Evolutionary conservation across 2,888 invertebrate genomes (phyloP), one percentile per base, ranked within the genome.

Genomic region (Nezara viridula): DNA sequence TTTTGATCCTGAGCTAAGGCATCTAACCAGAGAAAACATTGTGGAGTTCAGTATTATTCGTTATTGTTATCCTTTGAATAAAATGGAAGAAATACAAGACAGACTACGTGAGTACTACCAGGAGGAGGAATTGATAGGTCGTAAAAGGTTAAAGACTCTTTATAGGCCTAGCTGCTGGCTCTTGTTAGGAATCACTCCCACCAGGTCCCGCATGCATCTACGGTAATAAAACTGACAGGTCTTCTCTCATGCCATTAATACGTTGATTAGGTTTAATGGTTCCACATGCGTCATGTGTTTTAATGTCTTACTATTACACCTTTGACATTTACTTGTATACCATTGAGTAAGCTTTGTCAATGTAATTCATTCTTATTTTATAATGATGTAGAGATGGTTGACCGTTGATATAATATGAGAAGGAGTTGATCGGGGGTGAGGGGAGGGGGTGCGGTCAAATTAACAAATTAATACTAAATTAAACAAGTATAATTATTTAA

Each of bases 141-240:
- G 44, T 81, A 81, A 81, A 47, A 37, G 81, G 81, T 81, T 81
- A 81, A 81, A 81, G 44, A 81, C 44, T 47, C 44, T 81, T 81
- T 44, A 81, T 81, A 44, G 81, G 44, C 77, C 24, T 77, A 24
- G n/a, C n/a, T n/a, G 37, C 40, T 44, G 7, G 40, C 21, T 44
- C 81, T 44, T 47, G 44, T 81, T 81, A 81, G 66, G 66, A 73
- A 73, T 73, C 37, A 73, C 66, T 73, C 66, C 66, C 66, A 73
- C 66, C 19, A 73, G 66, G 32, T 73, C 66, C 66, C 66, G 66
- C 66, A 73, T 73, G 32, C 66, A 73, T 73, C 66, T 66, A 1
- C 2, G 6, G 66, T 73, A 73, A 73, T 73, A 73, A 73, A 73
- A 73, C 66, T 73, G 66, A 73, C 66, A 73, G 37, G 37, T 73